These are phyloP conservation scores for Edolisoma coerulescens DNA, from an alignment of 2,113 vertebrate species.

Conservation along the genomic window DNA sequence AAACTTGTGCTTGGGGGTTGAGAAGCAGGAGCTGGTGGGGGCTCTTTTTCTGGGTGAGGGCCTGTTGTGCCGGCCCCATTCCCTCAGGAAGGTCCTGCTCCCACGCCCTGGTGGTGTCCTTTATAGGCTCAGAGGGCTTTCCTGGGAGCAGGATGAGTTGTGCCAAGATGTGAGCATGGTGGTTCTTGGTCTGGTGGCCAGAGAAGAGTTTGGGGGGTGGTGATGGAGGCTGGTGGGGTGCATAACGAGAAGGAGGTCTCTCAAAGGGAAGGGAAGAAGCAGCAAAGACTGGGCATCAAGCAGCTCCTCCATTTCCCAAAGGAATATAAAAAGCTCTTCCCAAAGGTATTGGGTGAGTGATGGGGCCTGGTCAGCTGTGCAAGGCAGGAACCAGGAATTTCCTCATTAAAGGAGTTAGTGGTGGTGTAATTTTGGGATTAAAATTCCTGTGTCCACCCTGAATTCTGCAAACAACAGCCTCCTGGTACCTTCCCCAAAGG, in stretches of 20 bases:
- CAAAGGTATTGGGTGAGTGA: neutral
- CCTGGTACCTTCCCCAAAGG: neutral
- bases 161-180: neutral
- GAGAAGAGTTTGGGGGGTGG: neutral
- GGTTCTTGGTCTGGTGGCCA: neutral
- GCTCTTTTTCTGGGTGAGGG: neutral
- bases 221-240: neutral
- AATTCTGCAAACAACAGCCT: neutral
- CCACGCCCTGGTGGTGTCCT: neutral
- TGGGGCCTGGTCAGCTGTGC: neutral
- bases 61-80: fast-evolving
- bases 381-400: neutral
- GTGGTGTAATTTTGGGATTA: neutral
- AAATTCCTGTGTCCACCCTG: neutral
- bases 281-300: neutral
- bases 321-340: neutral
- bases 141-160: neutral
- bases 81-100: neutral
- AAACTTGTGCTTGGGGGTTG: neutral
- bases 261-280: neutral
- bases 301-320: neutral
- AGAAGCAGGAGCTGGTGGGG: neutral
- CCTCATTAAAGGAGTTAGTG: neutral
- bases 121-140: neutral
- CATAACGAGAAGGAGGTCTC: neutral